phyloP scores from a whole-genome alignment of 2,888 invertebrate species.

The Aporophyla lueneburgensis region DNA sequence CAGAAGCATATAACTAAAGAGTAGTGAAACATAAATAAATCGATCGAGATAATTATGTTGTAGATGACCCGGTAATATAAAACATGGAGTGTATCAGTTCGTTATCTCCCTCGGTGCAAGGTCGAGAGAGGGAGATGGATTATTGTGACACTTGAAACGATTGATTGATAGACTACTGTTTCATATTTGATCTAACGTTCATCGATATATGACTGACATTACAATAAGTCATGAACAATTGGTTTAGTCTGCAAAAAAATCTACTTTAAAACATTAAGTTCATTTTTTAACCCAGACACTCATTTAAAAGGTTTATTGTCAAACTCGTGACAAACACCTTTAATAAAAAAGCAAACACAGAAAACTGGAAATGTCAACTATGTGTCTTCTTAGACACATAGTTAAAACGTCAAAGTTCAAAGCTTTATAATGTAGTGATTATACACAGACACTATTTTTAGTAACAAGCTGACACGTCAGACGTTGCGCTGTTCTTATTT shows the following conservation, averaged over 20 bases:
- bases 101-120: conserved; percentile 55
- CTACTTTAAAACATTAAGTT: too few species aligned
- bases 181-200: background rate
- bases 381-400: too few species aligned
- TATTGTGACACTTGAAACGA: conserved; percentile 31
- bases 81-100: conserved; percentile 38
- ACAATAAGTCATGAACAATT: background rate
- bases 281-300: too few species aligned
- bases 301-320: too few species aligned
- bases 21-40: conserved; percentile 41
- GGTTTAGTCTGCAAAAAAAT: background rate
- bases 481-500: too few species aligned
- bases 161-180: conserved; percentile 20
- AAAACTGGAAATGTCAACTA: too few species aligned
- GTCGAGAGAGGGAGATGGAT: conserved; percentile 53
- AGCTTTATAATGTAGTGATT: too few species aligned
- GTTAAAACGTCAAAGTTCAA: too few species aligned
- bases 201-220: background rate
- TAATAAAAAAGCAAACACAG: too few species aligned
- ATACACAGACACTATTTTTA: too few species aligned
- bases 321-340: background rate
- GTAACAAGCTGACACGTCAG: too few species aligned
- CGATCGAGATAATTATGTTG: conserved; percentile 32
- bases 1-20: conserved; percentile 8
- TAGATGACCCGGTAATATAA: conserved; percentile 55